phyloP scores from a whole-genome alignment of 2,888 invertebrate species.

The Lampropteryx suffumata region DNA sequence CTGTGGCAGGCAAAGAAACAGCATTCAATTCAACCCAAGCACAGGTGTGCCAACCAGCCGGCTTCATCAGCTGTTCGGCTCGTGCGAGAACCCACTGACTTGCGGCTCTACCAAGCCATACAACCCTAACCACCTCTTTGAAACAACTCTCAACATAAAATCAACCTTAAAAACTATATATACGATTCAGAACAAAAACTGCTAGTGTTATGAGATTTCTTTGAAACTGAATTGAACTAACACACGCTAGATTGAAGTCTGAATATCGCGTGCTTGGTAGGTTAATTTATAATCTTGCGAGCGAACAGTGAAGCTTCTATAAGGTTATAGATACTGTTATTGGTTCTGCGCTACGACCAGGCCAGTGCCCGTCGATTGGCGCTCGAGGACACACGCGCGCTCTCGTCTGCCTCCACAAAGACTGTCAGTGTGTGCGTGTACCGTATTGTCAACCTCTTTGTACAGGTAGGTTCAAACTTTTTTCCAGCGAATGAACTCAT shows the following conservation, averaged over 20 bases:
- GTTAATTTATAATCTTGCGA: not conserved
- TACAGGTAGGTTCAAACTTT: conserved; percentile 73
- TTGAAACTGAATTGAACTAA: no score
- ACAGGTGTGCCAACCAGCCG: conserved; percentile 69
- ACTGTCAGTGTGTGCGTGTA: conserved; percentile 67
- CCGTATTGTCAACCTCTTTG: conserved; percentile 73
- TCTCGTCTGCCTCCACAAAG: conserved; percentile 47
- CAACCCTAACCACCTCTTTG: conserved; percentile 6
- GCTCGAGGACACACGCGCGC: conserved; percentile 65
- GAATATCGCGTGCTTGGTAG: not conserved
- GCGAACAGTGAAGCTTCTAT: conserved; percentile 13
- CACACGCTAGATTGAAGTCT: not conserved
- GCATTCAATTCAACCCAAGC: conserved; percentile 28
- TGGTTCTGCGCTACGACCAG: conserved; percentile 33
- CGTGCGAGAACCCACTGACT: conserved; percentile 48
- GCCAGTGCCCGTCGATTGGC: conserved; percentile 70
- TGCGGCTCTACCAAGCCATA: conserved; percentile 36
- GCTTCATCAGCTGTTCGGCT: conserved; percentile 74
- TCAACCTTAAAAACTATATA: not conserved
- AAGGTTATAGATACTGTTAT: conserved; percentile 1
- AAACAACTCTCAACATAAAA: not conserved
- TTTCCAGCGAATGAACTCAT: conserved; percentile 27
- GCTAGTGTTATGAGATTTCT: no score
- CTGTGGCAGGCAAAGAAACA: conserved; percentile 17
- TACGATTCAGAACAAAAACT: no score